Evolutionary conservation across 2,888 invertebrate species (phyloP).

Genomic region (Polylopha cassiicola): DNA sequence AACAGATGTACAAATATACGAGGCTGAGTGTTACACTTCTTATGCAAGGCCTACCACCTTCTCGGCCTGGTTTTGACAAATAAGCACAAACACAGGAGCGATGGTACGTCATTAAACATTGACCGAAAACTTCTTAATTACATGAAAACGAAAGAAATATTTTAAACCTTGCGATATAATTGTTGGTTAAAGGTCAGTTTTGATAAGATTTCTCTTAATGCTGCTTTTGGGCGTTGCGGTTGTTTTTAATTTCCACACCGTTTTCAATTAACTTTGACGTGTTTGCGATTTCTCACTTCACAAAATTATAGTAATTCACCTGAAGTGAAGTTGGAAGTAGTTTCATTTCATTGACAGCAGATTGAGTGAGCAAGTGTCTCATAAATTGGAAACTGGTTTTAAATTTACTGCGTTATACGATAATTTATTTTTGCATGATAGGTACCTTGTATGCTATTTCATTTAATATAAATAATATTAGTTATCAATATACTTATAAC

Average conservation of each 20-base stretch:
- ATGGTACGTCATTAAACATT: constrained; percentile 9
- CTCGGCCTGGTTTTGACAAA: constrained; percentile 4
- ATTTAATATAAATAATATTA: too few relatives aligned
- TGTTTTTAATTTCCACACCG: constrained; percentile 32
- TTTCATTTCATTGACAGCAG: too few relatives aligned
- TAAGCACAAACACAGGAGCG: constrained; percentile 7
- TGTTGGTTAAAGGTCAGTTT: constrained; percentile 41
- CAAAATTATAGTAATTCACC: constrained; percentile 20
- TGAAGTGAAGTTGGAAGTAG: constrained; percentile 18
- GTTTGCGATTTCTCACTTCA: constrained; percentile 26
- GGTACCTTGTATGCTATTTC: too few relatives aligned
- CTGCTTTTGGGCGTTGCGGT: constrained; percentile 41
- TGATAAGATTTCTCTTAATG: constrained; percentile 47
- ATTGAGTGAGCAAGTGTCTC: too few relatives aligned
- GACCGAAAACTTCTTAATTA: too few relatives aligned
- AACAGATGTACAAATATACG: background rate
- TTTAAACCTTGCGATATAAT: too few relatives aligned
- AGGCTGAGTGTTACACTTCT: too few relatives aligned
- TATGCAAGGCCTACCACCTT: constrained; percentile 11
- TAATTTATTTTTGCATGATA: too few relatives aligned
- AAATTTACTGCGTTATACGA: too few relatives aligned
- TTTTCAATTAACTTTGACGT: constrained; percentile 33
- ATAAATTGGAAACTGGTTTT: too few relatives aligned
- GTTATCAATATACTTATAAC: too few relatives aligned
- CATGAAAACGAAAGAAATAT: constrained; percentile 8